phyloP scores from a whole-genome alignment of 2,888 invertebrate genomes.

The Pyrrhia umbra region DNA sequence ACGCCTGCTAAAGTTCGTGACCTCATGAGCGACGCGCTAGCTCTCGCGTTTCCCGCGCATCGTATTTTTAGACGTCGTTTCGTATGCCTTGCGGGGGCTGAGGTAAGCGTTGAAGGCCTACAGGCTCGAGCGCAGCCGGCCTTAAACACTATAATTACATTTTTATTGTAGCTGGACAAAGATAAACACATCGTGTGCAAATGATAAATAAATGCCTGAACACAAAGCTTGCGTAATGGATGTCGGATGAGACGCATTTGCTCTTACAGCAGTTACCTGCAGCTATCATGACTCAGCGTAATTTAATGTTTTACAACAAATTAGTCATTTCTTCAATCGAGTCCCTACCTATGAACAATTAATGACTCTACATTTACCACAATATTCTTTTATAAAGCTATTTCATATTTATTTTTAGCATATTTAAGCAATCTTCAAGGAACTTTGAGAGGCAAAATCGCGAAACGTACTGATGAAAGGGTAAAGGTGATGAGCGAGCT shows the following conservation, averaged over 20 bases:
- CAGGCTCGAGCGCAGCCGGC: too few relatives aligned
- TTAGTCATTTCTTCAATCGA: slow-evolving; percentile 9
- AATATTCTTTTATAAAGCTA: background rate
- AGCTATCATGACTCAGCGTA: too few relatives aligned
- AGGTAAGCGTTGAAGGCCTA: too few relatives aligned
- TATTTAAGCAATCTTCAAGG: slow-evolving; percentile 86
- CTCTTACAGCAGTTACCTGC: too few relatives aligned
- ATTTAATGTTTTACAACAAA: background rate
- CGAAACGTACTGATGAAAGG: slow-evolving; percentile 93
- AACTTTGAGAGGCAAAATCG: slow-evolving; percentile 90
- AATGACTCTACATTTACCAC: background rate
- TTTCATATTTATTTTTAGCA: slow-evolving; percentile 69
- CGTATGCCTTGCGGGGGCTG: too few relatives aligned
- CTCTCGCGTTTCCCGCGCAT: too few relatives aligned
- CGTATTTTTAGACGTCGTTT: too few relatives aligned
- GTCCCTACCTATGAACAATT: slow-evolving; percentile 19
- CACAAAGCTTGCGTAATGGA: slow-evolving; percentile 33
- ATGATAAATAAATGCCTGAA: slow-evolving; percentile 30
- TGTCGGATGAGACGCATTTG: slow-evolving; percentile 33
- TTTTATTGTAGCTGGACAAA: slow-evolving; percentile 15
- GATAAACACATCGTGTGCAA: slow-evolving; percentile 31
- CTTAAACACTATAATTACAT: slow-evolving; percentile 27
- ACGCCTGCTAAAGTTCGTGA: too few relatives aligned
- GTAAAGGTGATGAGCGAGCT: slow-evolving; percentile 95
- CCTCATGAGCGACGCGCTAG: too few relatives aligned